Evolutionary conservation across 1,140 invertebrate genomes (phyloP).

Genomic region (Mycetomoellerius zeteki): DNA sequence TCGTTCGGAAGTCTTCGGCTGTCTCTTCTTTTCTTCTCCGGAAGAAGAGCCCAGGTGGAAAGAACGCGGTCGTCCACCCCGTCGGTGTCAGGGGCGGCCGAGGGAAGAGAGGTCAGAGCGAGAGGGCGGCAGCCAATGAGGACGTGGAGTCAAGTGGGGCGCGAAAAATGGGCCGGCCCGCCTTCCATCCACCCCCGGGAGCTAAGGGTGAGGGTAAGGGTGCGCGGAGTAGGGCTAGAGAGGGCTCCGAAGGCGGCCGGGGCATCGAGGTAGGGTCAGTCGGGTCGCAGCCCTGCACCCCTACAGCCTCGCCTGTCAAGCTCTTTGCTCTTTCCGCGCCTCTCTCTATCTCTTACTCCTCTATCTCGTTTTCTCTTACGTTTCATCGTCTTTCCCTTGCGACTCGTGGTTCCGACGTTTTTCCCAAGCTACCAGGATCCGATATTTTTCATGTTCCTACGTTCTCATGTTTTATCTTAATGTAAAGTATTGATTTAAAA

Average conservation of each 20-base stretch:
- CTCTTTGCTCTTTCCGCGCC: slow-evolving; percentile 78
- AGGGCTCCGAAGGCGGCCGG: slow-evolving; percentile 81
- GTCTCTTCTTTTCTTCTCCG: slow-evolving; percentile 52
- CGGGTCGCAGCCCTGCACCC: slow-evolving; percentile 85
- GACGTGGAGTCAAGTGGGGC: slow-evolving; percentile 84
- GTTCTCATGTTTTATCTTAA: background rate
- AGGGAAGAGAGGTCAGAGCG: slow-evolving; percentile 83
- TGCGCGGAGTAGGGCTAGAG: slow-evolving; percentile 80
- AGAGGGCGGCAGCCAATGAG: slow-evolving; percentile 84
- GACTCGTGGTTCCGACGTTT: slow-evolving; percentile 24
- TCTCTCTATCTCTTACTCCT: slow-evolving; percentile 16
- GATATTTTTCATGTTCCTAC: background rate
- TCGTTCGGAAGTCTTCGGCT: slow-evolving; percentile 16
- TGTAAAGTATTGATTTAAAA: slow-evolving; percentile 14
- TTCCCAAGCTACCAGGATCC: slow-evolving; percentile 3
- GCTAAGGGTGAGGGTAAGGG: slow-evolving; percentile 82
- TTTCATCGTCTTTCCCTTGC: slow-evolving; percentile 28
- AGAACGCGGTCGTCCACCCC: slow-evolving; percentile 71
- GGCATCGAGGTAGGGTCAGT: slow-evolving; percentile 85
- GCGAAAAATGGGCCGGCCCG: slow-evolving; percentile 85
- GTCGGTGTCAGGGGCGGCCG: slow-evolving; percentile 67
- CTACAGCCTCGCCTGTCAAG: slow-evolving; percentile 81
- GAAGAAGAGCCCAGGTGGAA: slow-evolving; percentile 67
- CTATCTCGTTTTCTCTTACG: background rate
- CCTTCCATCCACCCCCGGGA: slow-evolving; percentile 80